These are phyloP conservation scores for Lithobates sylvaticus DNA, from an alignment of 2,797 vertebrate species.

Conservation along the genomic window DNA sequence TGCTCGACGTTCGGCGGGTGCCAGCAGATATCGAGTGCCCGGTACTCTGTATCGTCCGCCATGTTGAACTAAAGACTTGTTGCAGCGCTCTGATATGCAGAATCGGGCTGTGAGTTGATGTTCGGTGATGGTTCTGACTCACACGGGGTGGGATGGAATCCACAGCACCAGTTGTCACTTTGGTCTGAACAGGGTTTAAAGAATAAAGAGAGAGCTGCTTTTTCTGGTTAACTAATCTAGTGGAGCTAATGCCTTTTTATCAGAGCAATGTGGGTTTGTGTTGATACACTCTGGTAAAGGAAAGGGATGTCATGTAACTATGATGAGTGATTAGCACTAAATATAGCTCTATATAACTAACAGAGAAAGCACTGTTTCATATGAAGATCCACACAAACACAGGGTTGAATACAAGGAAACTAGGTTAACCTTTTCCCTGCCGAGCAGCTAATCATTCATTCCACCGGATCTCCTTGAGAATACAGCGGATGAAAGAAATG, in stretches of 20 bases:
- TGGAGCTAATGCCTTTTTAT: slow-evolving; percentile 50
- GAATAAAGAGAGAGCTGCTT: slow-evolving; percentile 1
- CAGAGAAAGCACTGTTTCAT: slow-evolving; percentile 65
- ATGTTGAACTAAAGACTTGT: not conserved
- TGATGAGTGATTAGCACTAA: slow-evolving; percentile 65
- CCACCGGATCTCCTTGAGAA: slow-evolving; percentile 53
- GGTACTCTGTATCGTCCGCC: too few species aligned
- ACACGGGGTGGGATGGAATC: not conserved
- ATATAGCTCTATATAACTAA: slow-evolving; percentile 61
- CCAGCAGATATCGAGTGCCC: too few species aligned
- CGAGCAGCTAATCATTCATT: slow-evolving; percentile 40
- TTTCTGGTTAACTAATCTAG: slow-evolving; percentile 49
- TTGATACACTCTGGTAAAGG: slow-evolving; percentile 62
- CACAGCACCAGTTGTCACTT: not conserved
- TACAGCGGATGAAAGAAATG: slow-evolving; percentile 53
- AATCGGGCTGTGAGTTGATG: too few species aligned
- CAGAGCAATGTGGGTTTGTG: slow-evolving; percentile 47
- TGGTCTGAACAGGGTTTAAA: not conserved
- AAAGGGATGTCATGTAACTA: slow-evolving; percentile 59
- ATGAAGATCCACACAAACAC: slow-evolving; percentile 64
- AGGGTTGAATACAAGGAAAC: slow-evolving; percentile 59
- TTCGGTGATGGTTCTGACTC: not conserved
- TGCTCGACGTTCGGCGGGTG: too few species aligned
- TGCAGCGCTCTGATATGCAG: not conserved
- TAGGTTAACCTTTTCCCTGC: slow-evolving; percentile 53